A percentile compares a stretch with the other conserved stretches of the same genome.
Conservation (phyloP, 2,113 vertebrate species). For the Odontophorus gujanensis region DNA sequence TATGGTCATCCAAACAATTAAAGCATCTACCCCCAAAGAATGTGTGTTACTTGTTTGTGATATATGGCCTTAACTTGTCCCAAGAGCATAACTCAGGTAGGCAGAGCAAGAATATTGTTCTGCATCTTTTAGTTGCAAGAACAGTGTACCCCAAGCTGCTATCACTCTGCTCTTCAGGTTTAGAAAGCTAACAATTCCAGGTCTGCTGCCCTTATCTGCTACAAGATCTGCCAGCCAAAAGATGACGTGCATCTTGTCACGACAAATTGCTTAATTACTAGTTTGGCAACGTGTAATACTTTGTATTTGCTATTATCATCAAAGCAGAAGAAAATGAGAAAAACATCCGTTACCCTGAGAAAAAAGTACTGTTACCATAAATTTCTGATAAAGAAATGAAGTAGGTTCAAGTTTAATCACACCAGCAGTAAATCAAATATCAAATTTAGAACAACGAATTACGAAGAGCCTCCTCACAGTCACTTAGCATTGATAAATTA, state of each 20-base stretch:
- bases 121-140: background rate
- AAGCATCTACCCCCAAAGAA: background rate
- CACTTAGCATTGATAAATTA: constrained; percentile 87
- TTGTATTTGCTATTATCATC: constrained; percentile 43
- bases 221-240: constrained; percentile 15
- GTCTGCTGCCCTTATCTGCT: constrained; percentile 37
- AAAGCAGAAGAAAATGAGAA: constrained; percentile 42
- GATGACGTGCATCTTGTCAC: constrained; percentile 25
- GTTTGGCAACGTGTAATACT: constrained; percentile 52
- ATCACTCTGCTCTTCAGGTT: background rate
- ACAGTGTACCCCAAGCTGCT: background rate
- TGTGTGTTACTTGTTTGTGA: background rate
- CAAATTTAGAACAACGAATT: constrained; percentile 84
- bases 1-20: background rate
- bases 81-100: accelerated
- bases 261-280: constrained; percentile 66
- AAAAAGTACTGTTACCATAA: constrained; percentile 53
- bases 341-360: constrained; percentile 25
- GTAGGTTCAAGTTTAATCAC: constrained; percentile 77
- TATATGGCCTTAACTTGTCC: background rate
- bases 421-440: constrained; percentile 80
- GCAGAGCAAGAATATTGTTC: accelerated
- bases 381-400: constrained; percentile 75
- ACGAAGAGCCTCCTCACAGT: constrained; percentile 79
- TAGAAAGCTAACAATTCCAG: background rate